phyloP scores from a whole-genome alignment of 2,797 vertebrate genomes.

The Champsocephalus esox region DNA sequence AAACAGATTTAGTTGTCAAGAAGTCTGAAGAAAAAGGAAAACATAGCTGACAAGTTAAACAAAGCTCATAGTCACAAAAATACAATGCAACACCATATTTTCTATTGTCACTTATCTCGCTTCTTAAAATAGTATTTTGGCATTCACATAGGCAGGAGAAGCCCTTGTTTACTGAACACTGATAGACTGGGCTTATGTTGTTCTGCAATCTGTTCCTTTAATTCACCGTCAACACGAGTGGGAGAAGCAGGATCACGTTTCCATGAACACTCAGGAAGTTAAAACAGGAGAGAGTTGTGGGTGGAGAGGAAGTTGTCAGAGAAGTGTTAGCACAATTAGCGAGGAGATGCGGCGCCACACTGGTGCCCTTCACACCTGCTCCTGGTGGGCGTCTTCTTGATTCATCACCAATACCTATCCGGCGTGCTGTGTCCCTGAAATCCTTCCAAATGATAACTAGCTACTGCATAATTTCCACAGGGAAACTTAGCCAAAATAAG shows the following conservation, averaged over 20 bases:
- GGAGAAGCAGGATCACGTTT: conserved; percentile 52
- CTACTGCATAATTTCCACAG: not conserved
- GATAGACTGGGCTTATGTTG: conserved; percentile 45
- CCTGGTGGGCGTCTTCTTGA: conserved; percentile 31
- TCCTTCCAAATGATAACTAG: conserved; percentile 16
- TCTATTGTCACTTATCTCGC: conserved; percentile 15
- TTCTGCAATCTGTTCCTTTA: conserved; percentile 67
- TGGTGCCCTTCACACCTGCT: conserved; percentile 55
- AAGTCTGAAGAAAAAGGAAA: not conserved
- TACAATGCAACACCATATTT: conserved; percentile 5
- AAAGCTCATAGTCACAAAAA: conserved; percentile 22
- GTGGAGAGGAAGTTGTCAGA: conserved; percentile 61
- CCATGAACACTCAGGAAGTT: conserved; percentile 48
- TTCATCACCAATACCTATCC: conserved; percentile 45
- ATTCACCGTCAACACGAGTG: conserved; percentile 60
- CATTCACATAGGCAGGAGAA: conserved; percentile 30
- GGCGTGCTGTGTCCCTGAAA: conserved; percentile 37
- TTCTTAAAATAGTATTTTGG: conserved; percentile 47
- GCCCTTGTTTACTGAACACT: conserved; percentile 55
- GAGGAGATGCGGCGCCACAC: conserved; percentile 18
- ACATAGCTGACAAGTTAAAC: not conserved
- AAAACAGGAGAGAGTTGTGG: conserved; percentile 56
- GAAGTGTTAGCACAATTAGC: conserved; percentile 69
- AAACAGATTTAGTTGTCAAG: not conserved
- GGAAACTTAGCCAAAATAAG: not conserved